Evolutionary conservation across 2,888 invertebrate species (phyloP).

Genomic region (Trypoxylon attenuatum): DNA sequence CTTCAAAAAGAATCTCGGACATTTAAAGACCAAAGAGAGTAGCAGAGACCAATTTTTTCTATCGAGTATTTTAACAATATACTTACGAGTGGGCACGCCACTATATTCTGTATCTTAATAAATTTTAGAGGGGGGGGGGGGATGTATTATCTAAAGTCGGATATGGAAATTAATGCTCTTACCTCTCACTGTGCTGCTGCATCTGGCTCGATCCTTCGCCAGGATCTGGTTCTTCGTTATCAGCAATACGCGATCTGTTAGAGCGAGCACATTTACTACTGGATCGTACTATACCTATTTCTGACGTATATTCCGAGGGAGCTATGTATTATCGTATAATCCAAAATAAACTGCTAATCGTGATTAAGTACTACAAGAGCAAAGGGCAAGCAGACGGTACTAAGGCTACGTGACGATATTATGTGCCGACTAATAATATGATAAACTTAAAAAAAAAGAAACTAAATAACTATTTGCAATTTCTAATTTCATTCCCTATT

Average conservation of each 20-base stretch:
- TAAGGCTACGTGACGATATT: too few species aligned
- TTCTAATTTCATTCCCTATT: too few species aligned
- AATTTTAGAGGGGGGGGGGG: too few species aligned
- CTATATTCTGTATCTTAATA: too few species aligned
- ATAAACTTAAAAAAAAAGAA: too few species aligned
- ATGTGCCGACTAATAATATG: too few species aligned
- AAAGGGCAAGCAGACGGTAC: neutral
- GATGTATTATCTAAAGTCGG: too few species aligned
- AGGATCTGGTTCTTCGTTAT: slow-evolving; percentile 56
- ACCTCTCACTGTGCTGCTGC: slow-evolving; percentile 54
- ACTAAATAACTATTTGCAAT: too few species aligned
- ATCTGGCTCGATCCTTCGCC: slow-evolving; percentile 59
- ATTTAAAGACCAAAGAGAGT: too few species aligned
- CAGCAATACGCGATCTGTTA: slow-evolving; percentile 63
- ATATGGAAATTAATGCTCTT: slow-evolving; percentile 37
- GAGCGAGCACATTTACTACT: slow-evolving; percentile 70
- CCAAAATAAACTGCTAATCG: neutral
- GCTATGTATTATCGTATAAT: neutral
- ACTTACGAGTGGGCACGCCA: too few species aligned
- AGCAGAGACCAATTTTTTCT: too few species aligned
- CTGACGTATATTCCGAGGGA: slow-evolving; percentile 11
- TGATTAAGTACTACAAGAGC: neutral
- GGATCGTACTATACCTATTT: slow-evolving; percentile 41
- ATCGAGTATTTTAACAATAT: too few species aligned
- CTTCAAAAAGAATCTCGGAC: neutral